Evolutionary conservation across 2,797 vertebrate species (phyloP), one percentile per base, ranked within the genome.

Genomic region (Sebastes alutus): DNA sequence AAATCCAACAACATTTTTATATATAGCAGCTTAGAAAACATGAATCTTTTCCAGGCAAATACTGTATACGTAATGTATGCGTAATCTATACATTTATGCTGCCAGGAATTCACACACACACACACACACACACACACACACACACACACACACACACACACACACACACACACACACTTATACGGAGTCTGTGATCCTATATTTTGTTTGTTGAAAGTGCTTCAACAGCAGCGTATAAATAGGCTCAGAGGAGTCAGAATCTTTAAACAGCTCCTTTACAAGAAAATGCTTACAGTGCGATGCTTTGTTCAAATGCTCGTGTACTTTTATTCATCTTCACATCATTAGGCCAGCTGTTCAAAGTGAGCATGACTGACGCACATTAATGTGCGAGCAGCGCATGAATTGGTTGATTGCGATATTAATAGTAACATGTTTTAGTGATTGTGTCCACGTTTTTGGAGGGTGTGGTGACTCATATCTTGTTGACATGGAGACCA

Each of bases 401-500:
- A 83, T 70, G 38, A 83, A 82, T 49, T 61, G 55, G 76, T 71
- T 89, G 84, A 88, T 91, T 84, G 76, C 78, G 87, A 10, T 89
- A 91, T 93, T 86, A 88, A 91, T 89, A 89, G 88, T 86, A 89
- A 72, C 81, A 79, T 87, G 86, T 91, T 93, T 93, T 82, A 89
- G 79, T 77, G 87, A 92, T 88, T 84, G 88, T 81, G 87, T 87
- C 77, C 87, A 92, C 82, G 62, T 87, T 87, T 92, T 87, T 83
- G 80, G 80, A 83, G 89, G 86, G 85, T 87, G 82, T 90, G 86
- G 87, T 95, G 94, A 94, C 90, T 95, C 94, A 94, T 90, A 89
- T 92, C 87, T 90, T 92, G 90, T 93, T 94, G 92, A 95, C 88
- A 92, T 94, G 88, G 91, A 90, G 90, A 93, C 93, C 78, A 83